Conservation (phyloP, 2,113 vertebrate genomes). For the Erythrocercus mccallii region DNA sequence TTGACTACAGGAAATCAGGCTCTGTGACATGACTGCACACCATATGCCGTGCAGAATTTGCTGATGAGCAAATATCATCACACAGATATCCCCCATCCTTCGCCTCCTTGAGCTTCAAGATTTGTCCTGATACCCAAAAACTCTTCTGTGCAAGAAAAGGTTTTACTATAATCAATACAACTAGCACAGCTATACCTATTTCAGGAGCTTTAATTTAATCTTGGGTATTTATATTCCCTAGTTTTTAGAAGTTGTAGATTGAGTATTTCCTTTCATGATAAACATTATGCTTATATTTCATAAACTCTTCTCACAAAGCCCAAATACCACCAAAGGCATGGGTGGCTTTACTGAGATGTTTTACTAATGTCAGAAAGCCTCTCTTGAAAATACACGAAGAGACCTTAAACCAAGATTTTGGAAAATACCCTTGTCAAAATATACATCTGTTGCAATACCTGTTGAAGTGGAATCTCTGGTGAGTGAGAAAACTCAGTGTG, state of each 20-base stretch:
- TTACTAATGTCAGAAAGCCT: background rate
- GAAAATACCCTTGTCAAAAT: background rate
- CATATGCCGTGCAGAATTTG: background rate
- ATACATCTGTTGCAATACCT: constrained; percentile 71
- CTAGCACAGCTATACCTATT: background rate
- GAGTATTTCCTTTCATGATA: background rate
- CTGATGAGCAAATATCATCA: background rate
- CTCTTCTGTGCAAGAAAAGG: background rate
- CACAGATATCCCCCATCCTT: background rate
- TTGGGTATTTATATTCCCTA: background rate
- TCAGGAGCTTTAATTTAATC: background rate
- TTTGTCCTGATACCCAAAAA: background rate
- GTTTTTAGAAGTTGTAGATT: background rate
- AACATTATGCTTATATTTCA: background rate
- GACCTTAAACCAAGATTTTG: background rate
- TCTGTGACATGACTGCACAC: background rate
- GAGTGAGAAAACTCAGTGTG: constrained; percentile 90
- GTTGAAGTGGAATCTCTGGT: constrained; percentile 93
- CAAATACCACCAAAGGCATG: background rate
- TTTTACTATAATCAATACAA: background rate
- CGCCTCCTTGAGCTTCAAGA: background rate
- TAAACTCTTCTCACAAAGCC: background rate
- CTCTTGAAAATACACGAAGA: background rate
- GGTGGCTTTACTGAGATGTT: background rate
- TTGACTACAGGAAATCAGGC: background rate